Evolutionary conservation across 2,113 vertebrate species (phyloP), one percentile per base, ranked within the genome.

Genomic region (Tetrax tetrax): DNA sequence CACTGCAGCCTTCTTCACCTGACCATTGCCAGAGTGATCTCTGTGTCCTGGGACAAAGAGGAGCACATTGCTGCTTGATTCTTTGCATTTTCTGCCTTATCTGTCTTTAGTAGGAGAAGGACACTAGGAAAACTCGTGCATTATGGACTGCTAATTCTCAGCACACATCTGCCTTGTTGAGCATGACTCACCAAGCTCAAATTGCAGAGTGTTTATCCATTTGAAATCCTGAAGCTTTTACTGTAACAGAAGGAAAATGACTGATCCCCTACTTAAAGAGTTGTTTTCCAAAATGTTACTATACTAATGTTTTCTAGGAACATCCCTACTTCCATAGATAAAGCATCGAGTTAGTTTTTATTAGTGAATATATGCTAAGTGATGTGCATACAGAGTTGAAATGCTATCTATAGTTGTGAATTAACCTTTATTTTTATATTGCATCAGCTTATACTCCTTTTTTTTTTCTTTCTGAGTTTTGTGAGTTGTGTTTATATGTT

Each of bases 221-320:
- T 80, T 80, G 82, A 97, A 97, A 93, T 90, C 84, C 92, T 90
- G 72, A 90, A 87, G 91, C 90, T 94, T 91, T 96, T 92, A 82
- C 72, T 88, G 79, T 94, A 93, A 68, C 89, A 79, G 78, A 83
- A 75, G 50, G 59, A 96, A 96, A 95, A 93, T 57, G 78, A 96
- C 70, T 72, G 95, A 96, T 90, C 63, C 45, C 29, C 28, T 90
- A 53, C 75, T 93, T 76, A 47, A 29, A 89, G 53, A 28, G 45
- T 51, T 64, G 35, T 60, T 96, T 84, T 93, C 83, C 56, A 91
- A 82, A 96, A 87, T 45, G n/a, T 61, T 85, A 63, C 48, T 63
- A 28, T 64, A 47, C n/a, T 69, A 50, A 77, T 50, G 50, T 66
- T 94, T 95, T 95, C 91, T 93, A 93, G 79, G 82, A 93, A 93